Conservation (phyloP, 2,888 invertebrate species). For the Andrena bucephala region DNA sequence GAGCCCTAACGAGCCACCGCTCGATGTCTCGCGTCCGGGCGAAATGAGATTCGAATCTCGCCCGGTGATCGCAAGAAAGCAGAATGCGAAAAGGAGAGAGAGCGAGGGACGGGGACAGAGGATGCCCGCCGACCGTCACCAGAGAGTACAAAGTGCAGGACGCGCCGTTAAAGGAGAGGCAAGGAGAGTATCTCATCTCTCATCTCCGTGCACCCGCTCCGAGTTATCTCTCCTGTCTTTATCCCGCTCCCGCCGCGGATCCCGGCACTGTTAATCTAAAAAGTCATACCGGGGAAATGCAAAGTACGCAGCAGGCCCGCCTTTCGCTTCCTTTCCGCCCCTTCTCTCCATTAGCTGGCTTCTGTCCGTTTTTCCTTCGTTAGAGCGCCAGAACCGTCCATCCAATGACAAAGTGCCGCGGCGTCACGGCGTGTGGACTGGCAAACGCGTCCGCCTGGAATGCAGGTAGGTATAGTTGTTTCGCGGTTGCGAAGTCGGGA, state of each 20-base stretch:
- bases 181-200: conserved; percentile 73
- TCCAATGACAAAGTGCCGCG: conserved; percentile 23
- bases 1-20: conserved; percentile 63
- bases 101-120: conserved; percentile 37
- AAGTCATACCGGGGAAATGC: conserved; percentile 30
- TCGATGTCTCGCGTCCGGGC: conserved; percentile 57
- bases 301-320: conserved; percentile 18
- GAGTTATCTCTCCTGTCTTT: conserved; percentile 71
- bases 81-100: conserved; percentile 28
- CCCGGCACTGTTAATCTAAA: conserved; percentile 32
- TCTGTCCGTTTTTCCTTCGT: not conserved
- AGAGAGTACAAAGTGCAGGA: conserved; percentile 65
- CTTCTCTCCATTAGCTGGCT: not conserved
- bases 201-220: conserved; percentile 75
- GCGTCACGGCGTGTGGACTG: not conserved
- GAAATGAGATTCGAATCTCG: conserved; percentile 72
- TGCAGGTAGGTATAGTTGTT: conserved; percentile 14
- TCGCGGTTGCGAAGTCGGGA: conserved; percentile 18
- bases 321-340: conserved; percentile 18
- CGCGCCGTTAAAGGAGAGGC: conserved; percentile 68
- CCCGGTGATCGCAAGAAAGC: conserved; percentile 57
- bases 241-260: conserved; percentile 43
- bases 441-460: conserved; percentile 26
- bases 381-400: not conserved
- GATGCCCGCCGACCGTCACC: conserved; percentile 62